These are phyloP conservation scores for Herpetotheres cachinnans DNA, from an alignment of 2,113 vertebrate genomes.

Conservation along the genomic window DNA sequence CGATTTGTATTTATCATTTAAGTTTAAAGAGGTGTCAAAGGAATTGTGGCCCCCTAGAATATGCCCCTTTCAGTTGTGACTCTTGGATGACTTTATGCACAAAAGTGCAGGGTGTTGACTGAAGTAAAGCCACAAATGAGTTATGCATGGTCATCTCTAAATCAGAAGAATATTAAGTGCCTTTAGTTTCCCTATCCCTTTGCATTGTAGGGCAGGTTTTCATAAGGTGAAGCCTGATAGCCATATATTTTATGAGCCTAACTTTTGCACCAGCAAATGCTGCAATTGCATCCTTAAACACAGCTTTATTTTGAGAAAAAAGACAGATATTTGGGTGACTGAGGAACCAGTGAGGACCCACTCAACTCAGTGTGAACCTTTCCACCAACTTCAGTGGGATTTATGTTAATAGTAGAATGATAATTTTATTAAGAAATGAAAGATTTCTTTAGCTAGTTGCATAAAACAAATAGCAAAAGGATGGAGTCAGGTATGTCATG, in stretches of 20 bases:
- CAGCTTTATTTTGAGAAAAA: background rate
- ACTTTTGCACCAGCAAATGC: background rate
- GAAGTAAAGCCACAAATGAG: slow-evolving; percentile 30
- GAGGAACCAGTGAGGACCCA: background rate
- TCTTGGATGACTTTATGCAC: slow-evolving; percentile 32
- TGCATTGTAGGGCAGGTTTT: background rate
- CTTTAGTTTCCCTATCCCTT: background rate
- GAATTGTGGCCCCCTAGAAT: background rate
- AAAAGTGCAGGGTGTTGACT: background rate
- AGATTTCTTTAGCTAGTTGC: background rate
- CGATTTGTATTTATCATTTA: background rate
- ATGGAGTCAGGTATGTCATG: background rate
- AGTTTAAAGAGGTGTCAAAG: slow-evolving; percentile 17
- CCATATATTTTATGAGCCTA: background rate
- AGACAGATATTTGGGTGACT: background rate
- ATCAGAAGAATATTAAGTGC: background rate
- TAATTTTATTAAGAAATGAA: background rate
- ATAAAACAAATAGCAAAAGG: background rate
- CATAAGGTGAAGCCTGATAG: background rate
- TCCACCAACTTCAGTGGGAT: background rate
- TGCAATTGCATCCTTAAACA: background rate
- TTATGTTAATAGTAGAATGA: background rate
- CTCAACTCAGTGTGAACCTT: background rate
- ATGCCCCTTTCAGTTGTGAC: background rate
- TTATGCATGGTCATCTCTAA: slow-evolving; percentile 15